phyloP scores from a whole-genome alignment of 2,888 invertebrate genomes.

The Stenoptilia bipunctidactyla region DNA sequence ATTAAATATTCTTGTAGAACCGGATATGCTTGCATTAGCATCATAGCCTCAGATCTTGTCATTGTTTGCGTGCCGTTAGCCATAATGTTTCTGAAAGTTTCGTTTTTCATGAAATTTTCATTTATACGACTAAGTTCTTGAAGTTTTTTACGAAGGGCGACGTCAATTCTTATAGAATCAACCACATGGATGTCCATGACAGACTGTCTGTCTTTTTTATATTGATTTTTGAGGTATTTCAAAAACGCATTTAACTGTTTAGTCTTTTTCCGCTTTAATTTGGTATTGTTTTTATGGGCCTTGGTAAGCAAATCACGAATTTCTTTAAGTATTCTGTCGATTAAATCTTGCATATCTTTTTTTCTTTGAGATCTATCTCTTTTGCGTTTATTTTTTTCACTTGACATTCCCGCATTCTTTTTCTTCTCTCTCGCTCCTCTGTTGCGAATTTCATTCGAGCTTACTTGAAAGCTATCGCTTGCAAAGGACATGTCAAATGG shows the following conservation, averaged over 20 bases:
- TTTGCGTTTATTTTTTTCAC: slow-evolving; percentile 33
- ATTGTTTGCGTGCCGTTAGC: slow-evolving; percentile 34
- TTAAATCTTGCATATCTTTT: slow-evolving; percentile 33
- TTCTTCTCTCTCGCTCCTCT: slow-evolving; percentile 22
- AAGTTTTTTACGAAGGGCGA: slow-evolving; percentile 24
- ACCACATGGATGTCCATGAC: slow-evolving; percentile 38
- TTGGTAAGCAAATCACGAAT: slow-evolving; percentile 37
- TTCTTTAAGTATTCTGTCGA: slow-evolving; percentile 34
- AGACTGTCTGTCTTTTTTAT: slow-evolving; percentile 35
- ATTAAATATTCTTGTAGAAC: slow-evolving; percentile 25
- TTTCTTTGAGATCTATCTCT: slow-evolving; percentile 23
- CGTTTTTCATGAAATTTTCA: slow-evolving; percentile 29
- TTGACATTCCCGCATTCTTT: slow-evolving; percentile 30
- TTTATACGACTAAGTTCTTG: slow-evolving; percentile 31
- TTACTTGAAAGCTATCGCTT: slow-evolving; percentile 29
- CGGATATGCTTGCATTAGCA: slow-evolving; percentile 38
- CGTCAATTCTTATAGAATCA: slow-evolving; percentile 36
- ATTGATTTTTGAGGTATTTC: slow-evolving; percentile 37
- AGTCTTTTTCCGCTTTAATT: slow-evolving; percentile 35
- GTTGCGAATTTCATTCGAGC: slow-evolving; percentile 29
- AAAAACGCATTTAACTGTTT: slow-evolving; percentile 44
- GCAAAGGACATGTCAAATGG: slow-evolving; percentile 48
- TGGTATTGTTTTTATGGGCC: slow-evolving; percentile 36
- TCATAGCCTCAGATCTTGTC: slow-evolving; percentile 15
- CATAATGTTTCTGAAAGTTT: slow-evolving; percentile 40